phyloP scores from a whole-genome alignment of 1,140 invertebrate genomes.

The Arctopsyche grandis region DNA sequence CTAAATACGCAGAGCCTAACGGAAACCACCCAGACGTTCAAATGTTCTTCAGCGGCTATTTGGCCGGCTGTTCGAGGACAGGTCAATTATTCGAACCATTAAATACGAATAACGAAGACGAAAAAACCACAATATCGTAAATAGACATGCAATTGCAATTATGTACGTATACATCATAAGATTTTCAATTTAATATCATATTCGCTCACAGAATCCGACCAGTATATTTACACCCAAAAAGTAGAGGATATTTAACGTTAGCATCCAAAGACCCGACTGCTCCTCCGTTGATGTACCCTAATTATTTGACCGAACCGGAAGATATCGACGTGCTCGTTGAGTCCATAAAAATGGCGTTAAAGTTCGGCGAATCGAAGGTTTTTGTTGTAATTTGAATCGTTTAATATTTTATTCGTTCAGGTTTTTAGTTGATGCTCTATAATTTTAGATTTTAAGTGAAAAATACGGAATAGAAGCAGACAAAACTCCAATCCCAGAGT shows the following conservation, averaged over 20 bases:
- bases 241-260: constrained; percentile 60
- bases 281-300: constrained; percentile 85
- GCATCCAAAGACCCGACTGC: constrained; percentile 64
- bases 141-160: constrained; percentile 32
- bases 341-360: constrained; percentile 76
- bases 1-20: constrained; percentile 66
- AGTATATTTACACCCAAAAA: constrained; percentile 67
- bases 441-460: constrained; percentile 67
- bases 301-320: constrained; percentile 80
- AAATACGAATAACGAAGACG: constrained; percentile 58
- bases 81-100: constrained; percentile 63
- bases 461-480: constrained; percentile 78
- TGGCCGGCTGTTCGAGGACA: constrained; percentile 69
- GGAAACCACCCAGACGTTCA: constrained; percentile 73
- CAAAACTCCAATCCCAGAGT: constrained; percentile 73
- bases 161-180: not conserved
- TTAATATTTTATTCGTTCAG: not conserved
- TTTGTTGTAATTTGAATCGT: constrained; percentile 34
- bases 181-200: not conserved
- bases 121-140: constrained; percentile 58
- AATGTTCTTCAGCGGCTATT: constrained; percentile 75
- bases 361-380: constrained; percentile 74
- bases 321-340: constrained; percentile 80
- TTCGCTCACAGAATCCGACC: constrained; percentile 71
- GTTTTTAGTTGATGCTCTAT: not conserved